Percentiles rank a stretch among this genome's conserved stretches.
Conservation (phyloP, 2,797 vertebrate species). For the Miichthys miiuy region DNA sequence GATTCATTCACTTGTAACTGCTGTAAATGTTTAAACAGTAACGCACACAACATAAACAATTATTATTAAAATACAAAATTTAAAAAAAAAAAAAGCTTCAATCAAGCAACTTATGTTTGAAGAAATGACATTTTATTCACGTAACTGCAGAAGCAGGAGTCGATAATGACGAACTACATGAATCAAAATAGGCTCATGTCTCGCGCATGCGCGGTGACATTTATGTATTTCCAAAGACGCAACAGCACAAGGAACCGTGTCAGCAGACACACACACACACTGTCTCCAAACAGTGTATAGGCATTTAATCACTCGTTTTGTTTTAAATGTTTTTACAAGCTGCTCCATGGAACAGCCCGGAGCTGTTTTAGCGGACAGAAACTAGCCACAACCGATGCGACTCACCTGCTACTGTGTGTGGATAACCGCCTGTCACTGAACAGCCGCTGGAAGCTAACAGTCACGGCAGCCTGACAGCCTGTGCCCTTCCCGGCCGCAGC, state of each 20-base stretch:
- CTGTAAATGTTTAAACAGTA: background rate
- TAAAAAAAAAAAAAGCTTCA: background rate
- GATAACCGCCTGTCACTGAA: slow-evolving; percentile 28
- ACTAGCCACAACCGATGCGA: slow-evolving; percentile 23
- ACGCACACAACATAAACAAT: background rate
- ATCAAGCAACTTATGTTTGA: background rate
- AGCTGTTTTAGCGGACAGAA: background rate
- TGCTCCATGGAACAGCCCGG: background rate
- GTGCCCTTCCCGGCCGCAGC: background rate
- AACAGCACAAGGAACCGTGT: slow-evolving; percentile 38
- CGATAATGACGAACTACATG: slow-evolving; percentile 26
- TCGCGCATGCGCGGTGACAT: slow-evolving; percentile 61
- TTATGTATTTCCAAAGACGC: slow-evolving; percentile 68
- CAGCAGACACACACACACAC: too few relatives aligned
- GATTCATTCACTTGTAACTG: background rate
- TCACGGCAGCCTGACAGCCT: background rate
- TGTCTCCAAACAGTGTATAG: background rate
- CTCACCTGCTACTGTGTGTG: slow-evolving; percentile 77
- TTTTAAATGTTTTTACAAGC: rapidly evolving
- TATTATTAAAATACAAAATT: background rate
- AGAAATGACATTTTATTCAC: rapidly evolving
- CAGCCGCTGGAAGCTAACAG: background rate
- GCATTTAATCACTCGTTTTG: too few relatives aligned
- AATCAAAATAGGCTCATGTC: slow-evolving; percentile 17
- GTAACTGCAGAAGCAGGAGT: background rate